Evolutionary conservation across 2,888 invertebrate genomes (phyloP), one percentile per base, ranked within the genome.

Genomic region (Melanostoma scalare): DNA sequence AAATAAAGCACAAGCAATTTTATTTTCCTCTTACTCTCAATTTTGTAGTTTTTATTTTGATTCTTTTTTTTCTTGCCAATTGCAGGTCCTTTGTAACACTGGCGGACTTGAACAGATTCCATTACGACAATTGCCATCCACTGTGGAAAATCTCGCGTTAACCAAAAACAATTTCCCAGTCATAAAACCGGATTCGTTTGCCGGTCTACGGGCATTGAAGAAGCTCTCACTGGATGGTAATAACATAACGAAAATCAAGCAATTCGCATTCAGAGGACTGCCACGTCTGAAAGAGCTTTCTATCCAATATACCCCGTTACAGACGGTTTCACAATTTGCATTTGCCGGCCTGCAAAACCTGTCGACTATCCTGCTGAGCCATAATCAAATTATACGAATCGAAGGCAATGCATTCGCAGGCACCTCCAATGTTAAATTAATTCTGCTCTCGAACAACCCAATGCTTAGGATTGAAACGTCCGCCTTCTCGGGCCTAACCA

Each of bases 221-320:
- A 96, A 96, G 87, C 94, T 98, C 58, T 95, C 94, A 9, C 93
- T 98, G 87, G 96, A 97, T 90, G 95, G 95, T 86, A 98, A 98
- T 92, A 96, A 96, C 90, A 95, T 98, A 86, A 94, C 95, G 63
- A 93, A 94, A 84, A 95, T 98, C 87, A 94, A 96, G 87, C 95
- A 96, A 63, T 96, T 96, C 90, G 96, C 97, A 67, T 97, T 98
- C 91, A 94, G 96, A 36, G 96, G 96, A 6, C 91, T 98, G 68
- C 94, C 94, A 3, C 93, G 95, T 9, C 93, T 98, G 5, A 93
- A 93, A 88, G 96, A 94, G 88, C 93, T 96, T 48, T 95, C 96
- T 86, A 96, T 98, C 86, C 96, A 97, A 89, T 95, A 97, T 87
- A 97, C 98, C 8, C 96, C 96, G 2, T 92, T 98, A 67, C 93